A percentile compares a stretch with the other conserved stretches of the same genome.
phyloP scores from a whole-genome alignment of 64 coral and sea anemone genomes.

The Anthopleura sola region DNA sequence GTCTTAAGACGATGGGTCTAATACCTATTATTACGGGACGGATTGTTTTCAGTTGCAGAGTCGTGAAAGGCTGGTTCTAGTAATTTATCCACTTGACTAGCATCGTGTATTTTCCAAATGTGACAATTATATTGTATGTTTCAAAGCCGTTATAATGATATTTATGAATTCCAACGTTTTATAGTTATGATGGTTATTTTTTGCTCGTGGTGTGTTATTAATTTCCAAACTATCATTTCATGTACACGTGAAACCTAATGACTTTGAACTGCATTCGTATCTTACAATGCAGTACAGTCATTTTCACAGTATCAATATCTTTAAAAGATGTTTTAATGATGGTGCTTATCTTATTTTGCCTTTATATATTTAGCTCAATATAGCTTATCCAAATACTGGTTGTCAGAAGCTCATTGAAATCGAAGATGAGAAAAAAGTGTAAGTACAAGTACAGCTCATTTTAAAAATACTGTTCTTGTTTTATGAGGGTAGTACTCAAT shows the following conservation, averaged over 20 bases:
- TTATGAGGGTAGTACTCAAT: too few species aligned
- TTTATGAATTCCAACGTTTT: too few species aligned
- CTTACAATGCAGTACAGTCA: too few species aligned
- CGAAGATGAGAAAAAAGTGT: conserved; percentile 97
- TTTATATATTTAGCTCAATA: conserved; percentile 63
- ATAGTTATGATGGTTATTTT: neutral
- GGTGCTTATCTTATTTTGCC: neutral
- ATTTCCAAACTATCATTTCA: neutral
- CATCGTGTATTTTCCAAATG: neutral
- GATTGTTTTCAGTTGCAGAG: neutral
- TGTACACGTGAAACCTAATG: too few species aligned
- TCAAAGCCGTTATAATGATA: neutral
- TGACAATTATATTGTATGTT: neutral
- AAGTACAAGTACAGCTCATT: conserved; percentile 28
- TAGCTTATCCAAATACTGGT: conserved; percentile 89
- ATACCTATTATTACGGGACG: neutral
- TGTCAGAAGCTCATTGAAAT: conserved; percentile 97
- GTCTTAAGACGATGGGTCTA: neutral
- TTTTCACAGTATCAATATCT: too few species aligned
- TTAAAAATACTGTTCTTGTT: too few species aligned
- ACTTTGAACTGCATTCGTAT: too few species aligned
- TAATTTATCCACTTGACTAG: neutral
- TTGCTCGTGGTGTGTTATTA: neutral
- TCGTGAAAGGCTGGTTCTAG: neutral
- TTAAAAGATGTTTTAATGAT: neutral